Conservation (phyloP, 2,888 invertebrate species). For the Caenorhabditis macrosperma region DNA sequence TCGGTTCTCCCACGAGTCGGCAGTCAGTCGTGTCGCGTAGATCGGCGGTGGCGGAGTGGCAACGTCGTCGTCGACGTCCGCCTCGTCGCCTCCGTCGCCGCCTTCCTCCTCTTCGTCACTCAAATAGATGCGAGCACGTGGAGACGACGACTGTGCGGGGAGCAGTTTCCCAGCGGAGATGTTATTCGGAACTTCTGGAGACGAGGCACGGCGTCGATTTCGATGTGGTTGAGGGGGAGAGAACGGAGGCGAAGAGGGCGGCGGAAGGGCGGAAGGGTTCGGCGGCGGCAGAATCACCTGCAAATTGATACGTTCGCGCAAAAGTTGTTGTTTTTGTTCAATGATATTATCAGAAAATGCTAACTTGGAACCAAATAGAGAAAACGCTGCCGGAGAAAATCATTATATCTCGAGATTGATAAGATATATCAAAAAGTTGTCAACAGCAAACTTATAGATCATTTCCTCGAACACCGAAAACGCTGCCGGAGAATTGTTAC, state of each 20-base stretch:
- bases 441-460: no score
- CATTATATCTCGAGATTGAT: no score
- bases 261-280: constrained; percentile 15
- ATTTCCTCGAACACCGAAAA: no score
- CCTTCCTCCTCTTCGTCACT: constrained; percentile 35
- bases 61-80: constrained; percentile 42
- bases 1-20: constrained; percentile 53
- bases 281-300: constrained; percentile 46
- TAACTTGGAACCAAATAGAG: no score
- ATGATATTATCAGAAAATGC: no score
- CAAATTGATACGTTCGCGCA: no score
- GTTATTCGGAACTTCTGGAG: constrained; percentile 15
- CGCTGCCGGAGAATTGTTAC: no score
- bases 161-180: constrained; percentile 28
- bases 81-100: constrained; percentile 33
- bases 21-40: constrained; percentile 38
- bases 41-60: constrained; percentile 50
- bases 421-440: no score
- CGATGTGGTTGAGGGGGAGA: not conserved
- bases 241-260: not conserved
- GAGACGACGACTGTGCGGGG: not conserved
- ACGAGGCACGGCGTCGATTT: constrained; percentile 17
- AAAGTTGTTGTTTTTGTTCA: no score
- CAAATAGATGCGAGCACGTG: not conserved
- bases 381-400: no score